Conservation (phyloP, 1,140 invertebrate genomes). For the Drosophila setifemur region DNA sequence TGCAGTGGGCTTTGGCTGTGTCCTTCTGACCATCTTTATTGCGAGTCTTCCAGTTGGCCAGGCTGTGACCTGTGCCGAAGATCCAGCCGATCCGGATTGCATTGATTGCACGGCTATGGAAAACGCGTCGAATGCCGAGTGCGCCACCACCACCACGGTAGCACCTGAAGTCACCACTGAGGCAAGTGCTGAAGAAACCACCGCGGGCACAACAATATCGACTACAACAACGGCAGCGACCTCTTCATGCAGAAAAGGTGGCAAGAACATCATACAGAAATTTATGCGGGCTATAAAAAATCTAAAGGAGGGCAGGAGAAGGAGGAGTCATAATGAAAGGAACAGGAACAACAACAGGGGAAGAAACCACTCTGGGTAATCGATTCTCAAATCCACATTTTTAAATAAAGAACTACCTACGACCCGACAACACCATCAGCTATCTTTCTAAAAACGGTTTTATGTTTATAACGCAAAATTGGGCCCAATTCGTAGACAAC, state of each 20-base stretch:
- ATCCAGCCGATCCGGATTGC: too few species aligned
- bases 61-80: too few species aligned
- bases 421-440: not conserved
- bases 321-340: not conserved
- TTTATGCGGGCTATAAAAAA: not conserved
- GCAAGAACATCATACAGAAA: not conserved
- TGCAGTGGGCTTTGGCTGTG: not conserved
- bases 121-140: too few species aligned
- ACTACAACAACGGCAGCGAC: not conserved
- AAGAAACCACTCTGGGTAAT: not conserved
- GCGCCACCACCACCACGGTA: too few species aligned
- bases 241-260: not conserved
- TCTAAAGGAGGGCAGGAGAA: not conserved
- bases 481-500: not conserved
- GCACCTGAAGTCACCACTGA: too few species aligned
- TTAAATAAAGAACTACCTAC: not conserved
- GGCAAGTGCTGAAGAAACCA: too few species aligned
- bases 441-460: not conserved
- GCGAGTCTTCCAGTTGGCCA: too few species aligned
- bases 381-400: not conserved
- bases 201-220: not conserved
- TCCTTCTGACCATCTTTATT: slow-evolving; percentile 14
- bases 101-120: too few species aligned
- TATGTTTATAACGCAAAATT: too few species aligned
- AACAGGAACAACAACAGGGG: not conserved